These are phyloP conservation scores for Erpornis zantholeuca DNA, from an alignment of 2,113 vertebrate species.

Conservation along the genomic window DNA sequence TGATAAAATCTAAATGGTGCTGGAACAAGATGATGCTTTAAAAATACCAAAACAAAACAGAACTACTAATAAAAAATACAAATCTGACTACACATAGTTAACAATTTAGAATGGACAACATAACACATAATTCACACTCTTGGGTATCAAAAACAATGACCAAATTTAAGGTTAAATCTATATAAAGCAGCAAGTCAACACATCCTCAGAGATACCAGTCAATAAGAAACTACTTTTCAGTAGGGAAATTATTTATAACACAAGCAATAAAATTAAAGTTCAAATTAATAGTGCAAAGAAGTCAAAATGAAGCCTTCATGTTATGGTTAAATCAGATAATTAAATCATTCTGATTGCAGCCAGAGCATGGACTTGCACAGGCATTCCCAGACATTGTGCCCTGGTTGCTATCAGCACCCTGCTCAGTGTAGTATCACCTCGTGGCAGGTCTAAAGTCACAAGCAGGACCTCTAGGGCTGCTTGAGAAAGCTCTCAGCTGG, in stretches of 20 bases:
- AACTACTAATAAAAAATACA: not conserved
- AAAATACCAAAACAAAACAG: not conserved
- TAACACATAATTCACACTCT: not conserved
- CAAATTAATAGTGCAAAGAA: not conserved
- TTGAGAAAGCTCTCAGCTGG: not conserved
- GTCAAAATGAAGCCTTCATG: not conserved
- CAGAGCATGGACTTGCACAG: not conserved
- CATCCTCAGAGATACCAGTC: not conserved
- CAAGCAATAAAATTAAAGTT: not conserved
- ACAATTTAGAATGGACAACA: not conserved
- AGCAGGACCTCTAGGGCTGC: not conserved
- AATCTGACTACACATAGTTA: not conserved
- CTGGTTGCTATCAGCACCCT: not conserved
- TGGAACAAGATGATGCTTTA: not conserved
- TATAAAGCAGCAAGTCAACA: not conserved
- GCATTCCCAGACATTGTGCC: not conserved
- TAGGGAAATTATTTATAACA: not conserved
- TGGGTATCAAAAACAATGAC: not conserved
- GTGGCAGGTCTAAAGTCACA: not conserved
- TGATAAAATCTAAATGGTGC: not conserved
- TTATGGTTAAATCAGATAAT: not conserved
- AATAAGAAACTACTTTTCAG: not conserved
- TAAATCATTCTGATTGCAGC: not conserved
- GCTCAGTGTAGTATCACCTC: fast-evolving
- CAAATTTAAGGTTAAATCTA: not conserved